Evolutionary conservation across 2,888 invertebrate species (phyloP), one percentile per base, ranked within the genome.

Genomic region (Aporophyla nigra): DNA sequence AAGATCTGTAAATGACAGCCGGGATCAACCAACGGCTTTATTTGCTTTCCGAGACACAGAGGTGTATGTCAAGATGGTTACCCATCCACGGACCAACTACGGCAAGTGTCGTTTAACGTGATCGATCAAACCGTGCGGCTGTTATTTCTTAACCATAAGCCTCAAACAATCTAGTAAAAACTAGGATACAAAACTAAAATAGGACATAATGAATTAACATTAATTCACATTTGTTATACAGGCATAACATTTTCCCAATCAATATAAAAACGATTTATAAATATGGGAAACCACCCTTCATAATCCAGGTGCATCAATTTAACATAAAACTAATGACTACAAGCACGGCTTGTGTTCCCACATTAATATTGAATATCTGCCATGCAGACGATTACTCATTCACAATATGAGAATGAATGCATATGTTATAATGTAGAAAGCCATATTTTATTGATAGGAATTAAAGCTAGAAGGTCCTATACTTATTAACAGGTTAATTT

Each of bases 321-420:
- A 71, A 71, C 27, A 78, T 71, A 63, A 61, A 74, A 70, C 67
- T 85, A 78, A 85, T 85, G 76, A 51, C 21, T 21, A 7, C n/a
- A 54, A 62, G 58, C 68, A 59, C 9, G 66, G 74, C 69, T 78
- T 69, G 7, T 43, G 71, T 84, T 87, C 82, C 80, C 86, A 73
- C 76, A 76, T 84, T 67, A 78, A 87, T 86, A 78, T 78, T 71
- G 70, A 77, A 83, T 80, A 77, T 74, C 65, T 33, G 54, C 12
- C 43, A 21, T 24, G 72, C 56, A 71, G 58, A 65, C 65, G 21
- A 69, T 79, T 82, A 74, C 72, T 77, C 53, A 75, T 76, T 70
- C 73, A 40, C 62, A n/a, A 54, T 69, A 61, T 86, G 88, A 71
- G 86, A 87, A 86, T 14, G 9, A 40, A 59, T 19, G 53, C 86